Percentiles rank a stretch among this genome's conserved stretches.
phyloP scores from a whole-genome alignment of 2,888 invertebrate species.

The Rapana venosa region DNA sequence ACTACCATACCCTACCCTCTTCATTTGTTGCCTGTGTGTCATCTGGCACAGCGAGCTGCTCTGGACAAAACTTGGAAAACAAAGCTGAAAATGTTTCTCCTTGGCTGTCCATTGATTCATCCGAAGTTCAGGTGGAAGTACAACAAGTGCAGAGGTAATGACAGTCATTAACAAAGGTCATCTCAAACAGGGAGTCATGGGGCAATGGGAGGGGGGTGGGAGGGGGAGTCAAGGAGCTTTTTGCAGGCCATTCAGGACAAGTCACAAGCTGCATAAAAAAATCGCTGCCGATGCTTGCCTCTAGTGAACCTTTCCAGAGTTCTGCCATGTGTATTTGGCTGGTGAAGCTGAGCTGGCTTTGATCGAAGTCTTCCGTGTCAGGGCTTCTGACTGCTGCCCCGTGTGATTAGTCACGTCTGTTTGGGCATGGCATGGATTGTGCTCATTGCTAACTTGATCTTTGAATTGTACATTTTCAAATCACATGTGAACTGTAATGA shows the following conservation, averaged over 20 bases:
- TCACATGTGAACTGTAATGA: no score
- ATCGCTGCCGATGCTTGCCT: no score
- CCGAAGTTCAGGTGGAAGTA: slow-evolving; percentile 40
- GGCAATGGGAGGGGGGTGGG: slow-evolving; percentile 23
- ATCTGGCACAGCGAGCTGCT: slow-evolving; percentile 33
- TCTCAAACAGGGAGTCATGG: slow-evolving; percentile 41
- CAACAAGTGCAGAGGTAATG: slow-evolving; percentile 37
- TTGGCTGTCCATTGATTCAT: not conserved
- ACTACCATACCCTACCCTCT: slow-evolving; percentile 11
- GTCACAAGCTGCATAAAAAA: no score
- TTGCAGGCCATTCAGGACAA: no score
- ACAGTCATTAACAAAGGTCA: slow-evolving; percentile 44
- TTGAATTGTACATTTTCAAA: no score
- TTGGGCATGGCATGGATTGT: no score
- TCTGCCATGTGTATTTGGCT: no score
- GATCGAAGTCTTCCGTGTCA: slow-evolving; percentile 35
- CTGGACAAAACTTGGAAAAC: slow-evolving; percentile 44
- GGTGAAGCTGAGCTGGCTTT: not conserved
- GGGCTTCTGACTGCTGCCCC: slow-evolving; percentile 28
- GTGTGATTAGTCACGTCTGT: slow-evolving; percentile 37
- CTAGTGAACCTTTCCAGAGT: no score
- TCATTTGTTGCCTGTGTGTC: slow-evolving; percentile 39
- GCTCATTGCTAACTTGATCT: no score
- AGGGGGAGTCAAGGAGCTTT: no score
- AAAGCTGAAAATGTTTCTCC: slow-evolving; percentile 33